Base-by-base conservation (phyloP, 2,888 invertebrate genomes). In the Crematogaster levior region DNA sequence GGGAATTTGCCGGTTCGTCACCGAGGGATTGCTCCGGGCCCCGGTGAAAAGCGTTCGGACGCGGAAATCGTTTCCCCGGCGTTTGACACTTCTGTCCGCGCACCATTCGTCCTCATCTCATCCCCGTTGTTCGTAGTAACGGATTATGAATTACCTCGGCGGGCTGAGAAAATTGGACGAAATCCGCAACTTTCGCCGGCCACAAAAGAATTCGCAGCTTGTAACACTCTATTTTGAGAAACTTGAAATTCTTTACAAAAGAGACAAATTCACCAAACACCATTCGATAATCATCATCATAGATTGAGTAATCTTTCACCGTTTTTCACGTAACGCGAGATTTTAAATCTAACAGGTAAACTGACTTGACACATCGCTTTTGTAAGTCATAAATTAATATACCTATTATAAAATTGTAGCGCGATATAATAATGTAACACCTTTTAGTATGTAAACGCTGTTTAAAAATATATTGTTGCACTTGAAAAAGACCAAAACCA, bases 1-100 rank as follows among this genome's bases (percentile, higher is more conserved):
- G 74, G 60, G 81, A 88, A 89, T 81, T 73, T 34, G 79, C 60
- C 51, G 27, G 53, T 72, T 63, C n/a, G 53, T 53, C 24, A 21
- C 56, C 66, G n/a, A 58, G 51, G 34, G 66, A 79, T 82, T 74
- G 37, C 82, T 72, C 48, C 21, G 18, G 43, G 21, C 21, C 34
- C 43, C 9, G 18, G 18, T n/a, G 37, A 66, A 63, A 37, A 46
- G n/a, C 24, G 34, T 48, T 48, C 34, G 10, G 15, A 30, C 10
- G 73, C 77, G 77, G 72, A 79, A 79, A 79, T 79, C 56, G 72
- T 43, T 79, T 68, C 12, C 77, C 77, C 77, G 77, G 72, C 56
- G 72, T 70, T 79, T 70, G 77, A 79, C 77, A 18, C 60, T 46
- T 6, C 40, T 27, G 40, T 58, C 21, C n/a, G 58, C 40, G 30